Base-by-base conservation (phyloP, 1,140 invertebrate genomes). In the Drosophila virilis region DNA sequence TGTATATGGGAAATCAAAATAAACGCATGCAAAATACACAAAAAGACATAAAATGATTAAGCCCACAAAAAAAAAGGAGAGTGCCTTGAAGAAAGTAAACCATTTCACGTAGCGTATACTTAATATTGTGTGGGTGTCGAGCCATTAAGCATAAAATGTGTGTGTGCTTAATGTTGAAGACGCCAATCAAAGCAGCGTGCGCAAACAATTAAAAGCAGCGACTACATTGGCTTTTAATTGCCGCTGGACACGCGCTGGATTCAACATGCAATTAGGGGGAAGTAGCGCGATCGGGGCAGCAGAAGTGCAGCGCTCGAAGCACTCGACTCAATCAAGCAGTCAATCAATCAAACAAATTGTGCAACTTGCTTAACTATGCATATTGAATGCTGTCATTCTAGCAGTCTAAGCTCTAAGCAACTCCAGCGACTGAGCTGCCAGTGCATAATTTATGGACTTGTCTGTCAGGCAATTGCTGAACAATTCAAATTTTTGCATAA, bases 131-230 rank as follows among this genome's bases (percentile, higher is more conserved):
- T 65, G 67, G 72, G 76, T 68, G 67, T 66, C 72, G 67, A 59
- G 71, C 77, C 74, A 84, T 84, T 84, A 84, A 85, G 84, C 78
- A 70, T 78, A 76, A 59, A 74, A 15, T 55, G 52, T 42, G 38
- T 85, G 77, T 80, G 78, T 79, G 65, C 78, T 67, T 66, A 72
- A 67, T 75, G 77, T 85, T 77, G 72, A 72, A 85, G 74, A 62
- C 82, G 75, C 64, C 82, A 86, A 88, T 88, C 82, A 82, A 79
- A 79, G 72, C 52, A 50, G 72, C 71, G 75, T 78, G 72, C 66
- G 65, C 82, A 88, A 86, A 86, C 83, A 86, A 86, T 86, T 88
- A 86, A 86, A 88, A 88, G 71, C 79, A 73, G 67, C 70, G 12
- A 66, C 65, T 73, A 60, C 79, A 74, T 83, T 76, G 71, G 68